Conservation (phyloP, 2,888 invertebrate genomes). For the Congeria kusceri region DNA sequence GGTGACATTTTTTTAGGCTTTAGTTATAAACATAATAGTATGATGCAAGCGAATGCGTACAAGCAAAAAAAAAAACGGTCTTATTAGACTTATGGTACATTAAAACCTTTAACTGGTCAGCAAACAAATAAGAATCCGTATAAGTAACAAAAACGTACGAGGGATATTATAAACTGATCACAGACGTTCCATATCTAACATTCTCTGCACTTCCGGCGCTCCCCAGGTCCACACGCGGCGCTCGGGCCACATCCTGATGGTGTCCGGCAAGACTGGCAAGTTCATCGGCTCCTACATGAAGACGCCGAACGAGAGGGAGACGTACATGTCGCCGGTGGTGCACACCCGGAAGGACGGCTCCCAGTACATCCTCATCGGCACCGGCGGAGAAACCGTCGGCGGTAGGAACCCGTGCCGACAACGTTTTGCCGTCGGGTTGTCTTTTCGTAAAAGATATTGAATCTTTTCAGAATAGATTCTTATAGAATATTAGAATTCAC, state of each 20-base stretch:
- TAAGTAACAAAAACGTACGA: neutral
- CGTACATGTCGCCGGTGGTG: constrained; percentile 81
- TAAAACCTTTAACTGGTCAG: no score
- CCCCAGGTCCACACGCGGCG: constrained; percentile 68
- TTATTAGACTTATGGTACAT: no score
- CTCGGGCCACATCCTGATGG: constrained; percentile 75
- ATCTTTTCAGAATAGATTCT: no score
- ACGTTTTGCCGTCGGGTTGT: no score
- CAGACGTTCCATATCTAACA: neutral
- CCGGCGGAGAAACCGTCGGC: constrained; percentile 79
- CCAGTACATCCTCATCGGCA: constrained; percentile 78
- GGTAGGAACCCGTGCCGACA: constrained; percentile 58
- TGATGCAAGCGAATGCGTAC: no score
- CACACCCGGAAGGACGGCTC: constrained; percentile 75
- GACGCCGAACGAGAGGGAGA: constrained; percentile 76
- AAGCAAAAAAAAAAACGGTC: no score
- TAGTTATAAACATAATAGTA: no score
- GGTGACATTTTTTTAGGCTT: no score
- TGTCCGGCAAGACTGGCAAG: constrained; percentile 78
- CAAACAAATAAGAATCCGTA: no score
- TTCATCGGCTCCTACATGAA: constrained; percentile 74
- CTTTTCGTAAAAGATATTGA: no score
- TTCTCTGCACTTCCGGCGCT: neutral
- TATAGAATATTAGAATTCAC: no score
- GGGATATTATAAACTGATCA: neutral